Evolutionary conservation across 2,113 vertebrate genomes (phyloP), one percentile per base, ranked within the genome.

Genomic region (Ceuthmochares aereus): DNA sequence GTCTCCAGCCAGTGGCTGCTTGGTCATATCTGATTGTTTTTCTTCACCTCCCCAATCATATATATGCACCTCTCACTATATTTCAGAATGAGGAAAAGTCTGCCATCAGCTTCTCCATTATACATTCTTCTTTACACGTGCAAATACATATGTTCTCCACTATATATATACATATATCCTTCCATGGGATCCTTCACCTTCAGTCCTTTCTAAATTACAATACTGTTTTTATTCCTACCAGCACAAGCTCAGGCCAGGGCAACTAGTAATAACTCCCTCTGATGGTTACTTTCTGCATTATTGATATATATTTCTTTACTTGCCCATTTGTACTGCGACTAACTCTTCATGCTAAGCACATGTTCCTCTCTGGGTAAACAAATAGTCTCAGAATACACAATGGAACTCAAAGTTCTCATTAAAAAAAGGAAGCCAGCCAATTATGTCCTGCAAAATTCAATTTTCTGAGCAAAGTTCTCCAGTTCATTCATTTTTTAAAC

Each of bases 401-500:
- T 60, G 52, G 86, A 96, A 36, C 60, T 25, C 18, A 67, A 89
- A 90, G 32, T 17, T 15, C 43, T 95, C 86, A 75, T 92, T 90
- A 59, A 59, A 91, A 87, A 52, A 76, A 81, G 55, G 5, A 87
- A 77, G 20, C 15, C 18, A 93, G 12, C 8, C 84, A 95, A 95
- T 78, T 70, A 84, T 42, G 76, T 89, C n/a, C 79, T 63, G 42
- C 15, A 94, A 97, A 95, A 86, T 74, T 77, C 42, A 85, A 42
- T 90, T 84, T 88, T 90, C 76, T 78, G 6, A 80, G 42, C 25
- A 86, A 95, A 90, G 26, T 74, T 95, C 51, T 87, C n/a, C 55
- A 96, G 72, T n/a, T 25, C 37, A 80, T 67, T 96, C 9, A 45
- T 84, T 88, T 96, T 74, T 4, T n/a, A 90, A 97, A 80, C 79